Percentiles rank a stretch among this genome's conserved stretches.
Evolutionary conservation across 1,140 invertebrate species (phyloP).

Genomic region (Campodea augens): DNA sequence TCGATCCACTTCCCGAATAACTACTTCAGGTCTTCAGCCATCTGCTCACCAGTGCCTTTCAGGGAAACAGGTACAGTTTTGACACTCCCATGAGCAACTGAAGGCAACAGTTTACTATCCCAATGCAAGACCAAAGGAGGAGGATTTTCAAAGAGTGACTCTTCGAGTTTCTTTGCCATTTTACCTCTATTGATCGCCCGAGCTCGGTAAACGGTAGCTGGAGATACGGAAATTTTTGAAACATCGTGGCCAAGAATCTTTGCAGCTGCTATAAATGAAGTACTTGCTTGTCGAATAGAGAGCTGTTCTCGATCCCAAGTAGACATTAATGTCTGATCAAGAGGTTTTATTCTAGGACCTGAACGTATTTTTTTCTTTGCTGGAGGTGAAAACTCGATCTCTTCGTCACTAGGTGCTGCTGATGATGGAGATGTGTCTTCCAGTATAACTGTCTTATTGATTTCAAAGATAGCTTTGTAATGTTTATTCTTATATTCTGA

Average conservation of each 20-base stretch:
- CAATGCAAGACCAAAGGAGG: constrained; percentile 10
- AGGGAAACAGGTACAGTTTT: constrained; percentile 9
- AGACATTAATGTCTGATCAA: too few species aligned
- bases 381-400: too few species aligned
- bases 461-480: too few species aligned
- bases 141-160: too few species aligned
- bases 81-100: constrained; percentile 7
- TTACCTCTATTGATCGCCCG: constrained; percentile 7
- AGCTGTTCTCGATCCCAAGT: too few species aligned
- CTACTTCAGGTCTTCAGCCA: constrained; percentile 9
- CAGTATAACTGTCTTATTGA: too few species aligned
- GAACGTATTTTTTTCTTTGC: too few species aligned
- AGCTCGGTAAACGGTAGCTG: constrained; percentile 1
- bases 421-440: too few species aligned
- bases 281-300: too few species aligned
- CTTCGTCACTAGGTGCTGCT: too few species aligned
- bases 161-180: constrained; percentile 9
- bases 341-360: too few species aligned
- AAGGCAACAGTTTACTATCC: constrained; percentile 6
- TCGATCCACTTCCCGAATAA: constrained; percentile 5
- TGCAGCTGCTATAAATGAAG: neutral
- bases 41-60: constrained; percentile 8
- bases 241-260: neutral
- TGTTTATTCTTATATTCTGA: too few species aligned
- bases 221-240: constrained; percentile 1